Evolutionary conservation across 2,113 vertebrate species (phyloP).

Genomic region (Aptenodytes forsteri): DNA sequence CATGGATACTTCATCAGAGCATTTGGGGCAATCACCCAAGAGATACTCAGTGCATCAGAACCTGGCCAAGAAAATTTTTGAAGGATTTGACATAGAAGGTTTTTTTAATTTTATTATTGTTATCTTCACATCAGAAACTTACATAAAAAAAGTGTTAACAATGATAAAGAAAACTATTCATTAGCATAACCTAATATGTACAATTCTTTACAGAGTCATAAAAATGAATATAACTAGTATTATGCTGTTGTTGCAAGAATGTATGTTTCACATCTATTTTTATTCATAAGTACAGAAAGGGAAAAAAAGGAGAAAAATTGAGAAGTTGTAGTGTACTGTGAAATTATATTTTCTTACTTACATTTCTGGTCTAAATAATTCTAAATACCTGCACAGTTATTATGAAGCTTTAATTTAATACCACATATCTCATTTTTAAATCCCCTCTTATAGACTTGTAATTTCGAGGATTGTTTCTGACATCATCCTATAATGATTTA

Average conservation of each 20-base stretch:
- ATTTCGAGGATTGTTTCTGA: background rate
- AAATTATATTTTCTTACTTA: background rate
- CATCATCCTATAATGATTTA: background rate
- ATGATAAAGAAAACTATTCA: background rate
- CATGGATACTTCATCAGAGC: background rate
- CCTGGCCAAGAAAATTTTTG: background rate
- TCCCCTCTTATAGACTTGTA: background rate
- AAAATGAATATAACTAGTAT: background rate
- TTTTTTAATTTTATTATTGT: background rate
- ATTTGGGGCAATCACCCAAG: background rate
- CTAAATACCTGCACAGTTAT: background rate
- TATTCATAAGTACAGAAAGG: background rate
- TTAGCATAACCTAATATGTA: background rate
- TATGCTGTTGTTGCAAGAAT: background rate
- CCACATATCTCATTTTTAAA: background rate
- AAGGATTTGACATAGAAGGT: background rate
- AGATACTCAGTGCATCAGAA: background rate
- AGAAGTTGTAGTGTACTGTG: background rate
- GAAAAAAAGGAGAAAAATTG: background rate
- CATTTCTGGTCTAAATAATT: background rate
- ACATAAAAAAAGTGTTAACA: background rate
- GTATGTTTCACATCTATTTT: background rate
- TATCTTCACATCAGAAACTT: background rate
- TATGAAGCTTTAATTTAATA: background rate
- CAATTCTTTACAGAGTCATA: background rate